Evolutionary conservation across 2,888 invertebrate genomes (phyloP).

Genomic region (Trachelus tabidus): DNA sequence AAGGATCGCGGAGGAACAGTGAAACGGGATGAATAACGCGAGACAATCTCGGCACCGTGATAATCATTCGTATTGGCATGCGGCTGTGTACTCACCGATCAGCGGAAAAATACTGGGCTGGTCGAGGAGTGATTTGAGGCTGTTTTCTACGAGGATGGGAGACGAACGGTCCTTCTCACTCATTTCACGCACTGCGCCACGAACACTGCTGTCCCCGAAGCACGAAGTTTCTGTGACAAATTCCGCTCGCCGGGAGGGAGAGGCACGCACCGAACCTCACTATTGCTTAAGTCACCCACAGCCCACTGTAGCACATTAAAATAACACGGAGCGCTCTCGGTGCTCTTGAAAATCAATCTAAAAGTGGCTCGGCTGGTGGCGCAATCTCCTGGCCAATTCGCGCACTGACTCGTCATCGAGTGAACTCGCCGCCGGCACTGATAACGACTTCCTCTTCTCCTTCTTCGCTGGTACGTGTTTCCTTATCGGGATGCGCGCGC

Average conservation of each 20-base stretch:
- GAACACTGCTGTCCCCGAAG: constrained; percentile 29
- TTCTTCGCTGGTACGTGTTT: too few species aligned
- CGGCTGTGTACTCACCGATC: constrained; percentile 57
- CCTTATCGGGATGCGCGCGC: constrained; percentile 43
- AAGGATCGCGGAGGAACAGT: too few species aligned
- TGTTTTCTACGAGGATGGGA: constrained; percentile 89
- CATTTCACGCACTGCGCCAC: constrained; percentile 74
- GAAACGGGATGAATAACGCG: too few species aligned
- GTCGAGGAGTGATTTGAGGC: constrained; percentile 86
- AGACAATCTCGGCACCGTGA: too few species aligned
- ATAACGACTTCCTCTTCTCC: constrained; percentile 31
- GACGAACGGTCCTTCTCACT: constrained; percentile 91
- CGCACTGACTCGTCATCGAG: constrained; percentile 29
- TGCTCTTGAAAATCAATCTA: constrained; percentile 65
- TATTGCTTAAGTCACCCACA: constrained; percentile 43
- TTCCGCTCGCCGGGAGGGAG: constrained; percentile 52
- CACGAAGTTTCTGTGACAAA: constrained; percentile 21
- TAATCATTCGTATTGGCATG: too few species aligned
- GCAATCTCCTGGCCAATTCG: constrained; percentile 45
- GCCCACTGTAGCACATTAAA: constrained; percentile 56
- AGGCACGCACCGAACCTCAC: constrained; percentile 40
- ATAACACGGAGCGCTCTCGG: constrained; percentile 50
- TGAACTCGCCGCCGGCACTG: constrained; percentile 40
- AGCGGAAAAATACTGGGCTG: constrained; percentile 72
- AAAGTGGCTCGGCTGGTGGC: constrained; percentile 56